Evolutionary conservation across 2,888 invertebrate genomes (phyloP).

Genomic region (Odontothrips loti): DNA sequence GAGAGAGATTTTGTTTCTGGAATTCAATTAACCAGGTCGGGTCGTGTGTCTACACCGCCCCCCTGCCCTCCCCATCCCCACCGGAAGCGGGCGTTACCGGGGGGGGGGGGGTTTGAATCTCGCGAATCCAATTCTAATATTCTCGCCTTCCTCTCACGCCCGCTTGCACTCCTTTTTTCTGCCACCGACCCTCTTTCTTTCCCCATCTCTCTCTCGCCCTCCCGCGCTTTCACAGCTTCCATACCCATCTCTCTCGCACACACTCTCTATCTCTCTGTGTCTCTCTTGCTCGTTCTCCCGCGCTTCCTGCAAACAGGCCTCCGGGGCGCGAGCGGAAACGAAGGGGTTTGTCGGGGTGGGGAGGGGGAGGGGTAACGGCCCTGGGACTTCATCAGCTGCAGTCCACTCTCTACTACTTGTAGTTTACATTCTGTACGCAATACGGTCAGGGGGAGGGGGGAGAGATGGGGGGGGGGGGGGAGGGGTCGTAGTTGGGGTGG

Average conservation of each 20-base stretch:
- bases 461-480: background rate
- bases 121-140: slow-evolving; percentile 5
- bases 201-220: background rate
- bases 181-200: background rate
- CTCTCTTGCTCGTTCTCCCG: background rate
- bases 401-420: background rate
- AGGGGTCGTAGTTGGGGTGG: background rate
- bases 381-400: slow-evolving; percentile 24
- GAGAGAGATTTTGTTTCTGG: background rate
- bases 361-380: background rate
- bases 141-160: background rate
- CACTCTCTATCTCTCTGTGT: background rate
- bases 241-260: background rate
- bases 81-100: slow-evolving; percentile 1
- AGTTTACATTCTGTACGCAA: slow-evolving; percentile 12
- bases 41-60: background rate
- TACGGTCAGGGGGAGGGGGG: background rate
- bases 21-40: slow-evolving; percentile 18
- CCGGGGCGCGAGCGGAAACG: too few relatives aligned
- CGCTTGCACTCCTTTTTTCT: background rate
- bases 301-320: background rate
- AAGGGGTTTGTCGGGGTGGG: background rate
- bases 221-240: too few relatives aligned
- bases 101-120: background rate
- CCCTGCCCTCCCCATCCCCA: background rate